These are phyloP conservation scores for Apis mellifera DNA, from an alignment of 1,140 invertebrate species.

Conservation along the genomic window DNA sequence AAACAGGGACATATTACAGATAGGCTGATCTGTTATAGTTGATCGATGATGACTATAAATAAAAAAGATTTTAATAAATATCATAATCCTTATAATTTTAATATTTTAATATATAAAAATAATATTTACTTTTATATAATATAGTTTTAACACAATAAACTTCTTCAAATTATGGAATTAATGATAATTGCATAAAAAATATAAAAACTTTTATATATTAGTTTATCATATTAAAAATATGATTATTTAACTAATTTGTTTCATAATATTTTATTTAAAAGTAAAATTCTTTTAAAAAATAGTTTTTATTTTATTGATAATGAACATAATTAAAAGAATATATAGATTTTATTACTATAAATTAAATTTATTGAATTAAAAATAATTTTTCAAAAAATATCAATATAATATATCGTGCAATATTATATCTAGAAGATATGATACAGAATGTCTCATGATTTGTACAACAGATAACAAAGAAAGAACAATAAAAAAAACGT, in stretches of 20 bases:
- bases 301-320: background rate
- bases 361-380: background rate
- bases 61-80: conserved; percentile 19
- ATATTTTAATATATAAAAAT: background rate
- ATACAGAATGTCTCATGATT: background rate
- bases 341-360: background rate
- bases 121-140: background rate
- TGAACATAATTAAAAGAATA: background rate
- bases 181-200: background rate
- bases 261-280: background rate
- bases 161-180: background rate
- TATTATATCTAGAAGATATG: background rate
- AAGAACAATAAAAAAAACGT: background rate
- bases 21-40: background rate
- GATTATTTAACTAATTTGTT: background rate
- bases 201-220: background rate
- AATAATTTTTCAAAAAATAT: background rate
- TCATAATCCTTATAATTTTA: background rate
- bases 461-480: conserved; percentile 12
- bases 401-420: background rate
- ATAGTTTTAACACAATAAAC: background rate
- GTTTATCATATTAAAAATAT: background rate
- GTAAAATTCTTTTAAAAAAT: background rate
- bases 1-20: conserved; percentile 36
- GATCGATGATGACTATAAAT: conserved; percentile 59